Percentiles rank a stretch among this genome's conserved stretches.
Conservation (phyloP, 1,140 invertebrate genomes). For the Dreissena polymorpha region DNA sequence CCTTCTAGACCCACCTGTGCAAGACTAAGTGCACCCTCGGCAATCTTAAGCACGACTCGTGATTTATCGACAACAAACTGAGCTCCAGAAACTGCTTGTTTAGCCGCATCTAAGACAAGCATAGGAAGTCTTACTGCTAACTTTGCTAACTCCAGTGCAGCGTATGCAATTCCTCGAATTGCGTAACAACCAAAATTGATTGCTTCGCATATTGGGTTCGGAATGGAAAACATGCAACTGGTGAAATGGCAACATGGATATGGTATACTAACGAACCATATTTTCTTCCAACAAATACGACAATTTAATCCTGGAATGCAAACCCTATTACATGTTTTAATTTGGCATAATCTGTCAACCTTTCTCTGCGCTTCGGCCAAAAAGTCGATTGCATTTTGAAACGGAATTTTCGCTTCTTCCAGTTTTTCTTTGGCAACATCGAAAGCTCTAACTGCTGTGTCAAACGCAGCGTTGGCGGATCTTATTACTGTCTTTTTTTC, state of each 20-base stretch:
- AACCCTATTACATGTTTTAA: conserved; percentile 28
- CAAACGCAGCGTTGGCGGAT: conserved; percentile 34
- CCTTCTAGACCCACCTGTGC: conserved; percentile 24
- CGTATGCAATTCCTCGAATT: conserved; percentile 21
- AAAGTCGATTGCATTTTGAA: conserved; percentile 32
- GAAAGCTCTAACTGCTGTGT: conserved; percentile 29
- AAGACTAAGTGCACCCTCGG: conserved; percentile 12
- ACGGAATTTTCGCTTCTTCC: conserved; percentile 43
- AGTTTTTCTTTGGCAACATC: conserved; percentile 46
- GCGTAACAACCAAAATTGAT: conserved; percentile 40
- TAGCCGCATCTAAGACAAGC: conserved; percentile 48
- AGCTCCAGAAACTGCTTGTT: conserved; percentile 25
- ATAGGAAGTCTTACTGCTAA: conserved; percentile 45
- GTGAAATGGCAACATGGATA: conserved; percentile 49
- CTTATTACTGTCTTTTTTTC: conserved; percentile 34
- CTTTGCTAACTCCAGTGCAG: conserved; percentile 43
- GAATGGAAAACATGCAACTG: conserved; percentile 53
- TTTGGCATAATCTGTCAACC: conserved; percentile 52
- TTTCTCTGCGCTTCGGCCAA: conserved; percentile 45
- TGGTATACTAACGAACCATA: conserved; percentile 25
- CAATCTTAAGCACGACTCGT: conserved; percentile 24
- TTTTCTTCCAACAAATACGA: conserved; percentile 31
- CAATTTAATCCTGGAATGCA: conserved; percentile 52
- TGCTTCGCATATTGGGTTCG: conserved; percentile 38
- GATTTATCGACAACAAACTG: conserved; percentile 54